Percentiles rank a stretch among this genome's conserved stretches.
Conservation (phyloP, 2,113 vertebrate genomes). For the Gobio gobio region DNA sequence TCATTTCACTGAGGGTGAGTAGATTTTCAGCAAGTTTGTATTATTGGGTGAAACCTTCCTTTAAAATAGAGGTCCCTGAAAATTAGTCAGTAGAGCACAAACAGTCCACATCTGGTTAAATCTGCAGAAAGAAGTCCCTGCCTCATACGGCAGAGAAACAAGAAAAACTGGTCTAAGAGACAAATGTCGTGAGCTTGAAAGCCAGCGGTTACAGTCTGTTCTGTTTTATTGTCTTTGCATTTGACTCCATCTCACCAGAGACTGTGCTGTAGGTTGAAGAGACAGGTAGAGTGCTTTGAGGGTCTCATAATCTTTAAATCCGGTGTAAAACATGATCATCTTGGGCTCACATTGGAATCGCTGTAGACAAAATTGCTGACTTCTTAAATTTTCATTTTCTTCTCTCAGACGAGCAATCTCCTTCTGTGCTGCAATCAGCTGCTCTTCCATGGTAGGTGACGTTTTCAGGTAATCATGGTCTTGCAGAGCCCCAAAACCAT, state of each 20-base stretch:
- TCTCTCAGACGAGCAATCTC: background rate
- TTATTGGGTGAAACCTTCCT: no score
- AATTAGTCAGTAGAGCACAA: no score
- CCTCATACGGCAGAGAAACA: slow-evolving; percentile 21
- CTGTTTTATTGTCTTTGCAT: slow-evolving; percentile 31
- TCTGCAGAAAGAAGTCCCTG: background rate
- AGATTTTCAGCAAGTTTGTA: no score
- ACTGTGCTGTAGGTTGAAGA: slow-evolving; percentile 30
- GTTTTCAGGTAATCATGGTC: slow-evolving; percentile 23
- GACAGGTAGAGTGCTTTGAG: slow-evolving; percentile 22
- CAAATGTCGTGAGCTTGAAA: slow-evolving; percentile 36
- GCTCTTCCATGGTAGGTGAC: no score
- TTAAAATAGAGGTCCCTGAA: no score
- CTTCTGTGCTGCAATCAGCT: no score
- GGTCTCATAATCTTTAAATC: slow-evolving; percentile 33
- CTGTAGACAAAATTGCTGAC: background rate
- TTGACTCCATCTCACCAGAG: slow-evolving; percentile 37
- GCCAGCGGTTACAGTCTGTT: slow-evolving; percentile 30
- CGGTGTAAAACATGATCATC: slow-evolving; percentile 37
- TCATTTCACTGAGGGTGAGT: no score
- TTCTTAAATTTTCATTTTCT: slow-evolving; percentile 23
- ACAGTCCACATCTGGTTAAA: no score
- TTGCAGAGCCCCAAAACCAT: slow-evolving; percentile 1
- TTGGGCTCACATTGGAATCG: slow-evolving; percentile 22
- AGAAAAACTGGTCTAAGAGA: no score